Base-by-base conservation (phyloP, 2,888 invertebrate species). In the Abrostola triplasia region DNA sequence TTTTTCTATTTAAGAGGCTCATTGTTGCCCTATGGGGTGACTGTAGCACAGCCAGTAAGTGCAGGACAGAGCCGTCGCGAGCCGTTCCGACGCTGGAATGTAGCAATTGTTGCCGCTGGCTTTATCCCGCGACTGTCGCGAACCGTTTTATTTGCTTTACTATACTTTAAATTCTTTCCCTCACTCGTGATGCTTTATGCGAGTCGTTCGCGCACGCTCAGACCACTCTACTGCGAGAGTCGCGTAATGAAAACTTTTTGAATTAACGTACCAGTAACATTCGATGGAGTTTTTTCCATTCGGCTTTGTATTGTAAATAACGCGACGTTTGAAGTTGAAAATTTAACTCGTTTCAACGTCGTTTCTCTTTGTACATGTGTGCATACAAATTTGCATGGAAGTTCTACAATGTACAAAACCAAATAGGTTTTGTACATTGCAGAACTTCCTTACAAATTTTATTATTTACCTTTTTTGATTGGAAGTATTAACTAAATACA, bases 161-260 rank as follows among this genome's bases (percentile, higher is more conserved):
- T 90, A 86, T 86, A 88, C 90, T 91, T 89, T 85, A 87, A 91
- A 92, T 93, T 92, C 90, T 90, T 92, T 90, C 85, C 83, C 87
- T 88, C 86, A 80, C 82, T 87, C 84, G 83, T 77, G 71, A 83
- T 87, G 90, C 88, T 91, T 90, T 89, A 90, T 90, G 85, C 85
- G 85, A 89, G 88, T 88, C 88, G 86, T 87, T 84, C 83, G 79
- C 85, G 83, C 84, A 84, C 84, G 81, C 84, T 83, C 82, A 75
- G 82, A 81, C 81, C 85, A 87, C 82, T 86, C 84, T 84, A 85
- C 84, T 88, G 88, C 86, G 88, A 90, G 86, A 90, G 84, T 86
- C 88, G 75, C 73, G 79, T 90, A 92, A 93, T 92, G 92, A 90
- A 93, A 93, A 93, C 93, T 93, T 93, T 94, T 90, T 93, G 90